Percentiles rank a stretch among this genome's conserved stretches.
Evolutionary conservation across 2,888 invertebrate species (phyloP).

Genomic region (Acronicta psi): DNA sequence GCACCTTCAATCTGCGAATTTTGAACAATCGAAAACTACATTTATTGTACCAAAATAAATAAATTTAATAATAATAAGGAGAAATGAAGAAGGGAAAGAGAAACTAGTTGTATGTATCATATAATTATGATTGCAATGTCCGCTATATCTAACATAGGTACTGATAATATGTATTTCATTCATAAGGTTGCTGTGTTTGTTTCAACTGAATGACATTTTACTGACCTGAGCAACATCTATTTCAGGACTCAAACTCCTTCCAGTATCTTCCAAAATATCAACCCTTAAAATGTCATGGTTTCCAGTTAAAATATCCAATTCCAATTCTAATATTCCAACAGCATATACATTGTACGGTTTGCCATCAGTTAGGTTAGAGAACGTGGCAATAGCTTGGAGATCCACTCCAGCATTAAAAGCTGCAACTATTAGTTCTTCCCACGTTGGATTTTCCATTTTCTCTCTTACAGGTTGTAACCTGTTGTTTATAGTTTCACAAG

Average conservation of each 20-base stretch:
- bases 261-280: constrained; percentile 93
- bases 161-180: too few species aligned
- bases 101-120: too few species aligned
- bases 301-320: constrained; percentile 94
- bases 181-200: too few species aligned
- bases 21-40: too few species aligned
- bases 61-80: too few species aligned
- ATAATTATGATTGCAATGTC: too few species aligned
- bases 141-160: too few species aligned
- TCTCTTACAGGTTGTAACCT: constrained; percentile 90
- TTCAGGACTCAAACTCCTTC: constrained; percentile 92
- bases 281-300: constrained; percentile 91
- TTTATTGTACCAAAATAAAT: too few species aligned
- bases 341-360: constrained; percentile 91
- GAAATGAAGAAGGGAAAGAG: too few species aligned
- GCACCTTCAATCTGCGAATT: constrained; percentile 91
- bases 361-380: constrained; percentile 77
- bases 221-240: constrained; percentile 92
- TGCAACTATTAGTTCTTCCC: constrained; percentile 88
- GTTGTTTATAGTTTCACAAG: constrained; percentile 90
- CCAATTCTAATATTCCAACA: constrained; percentile 91
- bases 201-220: too few species aligned
- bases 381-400: constrained; percentile 90
- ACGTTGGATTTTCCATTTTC: constrained; percentile 85
- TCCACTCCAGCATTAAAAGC: constrained; percentile 87